phyloP scores from a whole-genome alignment of 2,888 invertebrate species.

The Netelia virgata region DNA sequence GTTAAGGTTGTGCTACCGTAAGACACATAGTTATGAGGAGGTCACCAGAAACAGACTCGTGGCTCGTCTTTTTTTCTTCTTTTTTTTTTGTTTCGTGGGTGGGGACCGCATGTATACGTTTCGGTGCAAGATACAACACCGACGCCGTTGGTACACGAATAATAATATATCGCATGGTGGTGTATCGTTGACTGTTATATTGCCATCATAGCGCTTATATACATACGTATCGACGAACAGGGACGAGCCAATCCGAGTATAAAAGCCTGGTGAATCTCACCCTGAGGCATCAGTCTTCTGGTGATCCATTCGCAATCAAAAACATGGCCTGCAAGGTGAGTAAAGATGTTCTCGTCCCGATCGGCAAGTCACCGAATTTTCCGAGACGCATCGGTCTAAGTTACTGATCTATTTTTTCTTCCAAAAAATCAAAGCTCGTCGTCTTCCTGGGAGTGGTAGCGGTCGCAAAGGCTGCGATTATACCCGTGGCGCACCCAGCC shows the following conservation, averaged over 20 bases:
- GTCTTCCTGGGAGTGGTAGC: constrained; percentile 82
- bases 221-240: constrained; percentile 65
- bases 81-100: constrained; percentile 61
- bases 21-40: constrained; percentile 77
- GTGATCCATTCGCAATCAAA: constrained; percentile 75
- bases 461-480: constrained; percentile 85
- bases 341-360: constrained; percentile 39
- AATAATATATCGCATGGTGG: constrained; percentile 53
- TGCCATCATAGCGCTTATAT: constrained; percentile 67
- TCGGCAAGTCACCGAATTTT: constrained; percentile 4
- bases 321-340: constrained; percentile 80
- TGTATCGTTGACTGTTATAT: constrained; percentile 73
- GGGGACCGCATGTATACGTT: constrained; percentile 70
- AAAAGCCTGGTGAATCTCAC: constrained; percentile 78
- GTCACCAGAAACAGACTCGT: constrained; percentile 70
- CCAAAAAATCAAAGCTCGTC: constrained; percentile 76
- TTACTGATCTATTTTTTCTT: constrained; percentile 7
- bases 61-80: constrained; percentile 35
- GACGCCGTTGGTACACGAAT: constrained; percentile 53
- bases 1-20: constrained; percentile 66
- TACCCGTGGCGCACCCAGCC: constrained; percentile 72
- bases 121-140: constrained; percentile 70
- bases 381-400: background rate
- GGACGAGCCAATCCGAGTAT: constrained; percentile 75
- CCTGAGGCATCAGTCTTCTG: constrained; percentile 80